Evolutionary conservation across 2,113 vertebrate species (phyloP), one percentile per base, ranked within the genome.

Genomic region (Spizaetus ornatus): DNA sequence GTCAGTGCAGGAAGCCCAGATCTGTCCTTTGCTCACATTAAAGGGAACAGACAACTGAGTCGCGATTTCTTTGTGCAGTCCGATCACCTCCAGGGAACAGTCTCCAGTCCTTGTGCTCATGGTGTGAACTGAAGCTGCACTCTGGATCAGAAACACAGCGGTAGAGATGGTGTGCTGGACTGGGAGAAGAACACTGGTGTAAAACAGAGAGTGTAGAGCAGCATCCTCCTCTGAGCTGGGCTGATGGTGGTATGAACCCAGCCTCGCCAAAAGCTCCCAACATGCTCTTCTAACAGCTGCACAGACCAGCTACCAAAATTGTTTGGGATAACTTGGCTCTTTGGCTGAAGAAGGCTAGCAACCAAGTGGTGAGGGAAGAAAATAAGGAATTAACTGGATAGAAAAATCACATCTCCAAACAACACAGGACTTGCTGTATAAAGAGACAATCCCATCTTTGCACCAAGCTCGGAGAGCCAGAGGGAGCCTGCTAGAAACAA

Each of bases 141-240:
- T 55, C 45, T 17, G 47, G 26, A 12, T 38, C 9, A 21, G 1
- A 1, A 40, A 20, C 1, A 0, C 0, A 1, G n/a, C 11, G 47
- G 43, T 18, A 18, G 40, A 38, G 52, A 47, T 2, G 16, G 20
- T 11, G 13, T 29, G 53, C 38, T 61, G n/a, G 40, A 36, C 34
- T 10, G 1, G 21, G 47, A 42, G 9, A 72, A 66, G 21, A 81
- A 20, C 12, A 2, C 21, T 47, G 48, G 32, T 69, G 18, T 36
- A 32, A 61, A 73, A 22, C 2, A 67, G 16, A 43, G 2, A 23
- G n/a, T 1, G 4, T 10, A 10, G 6, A 69, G 32, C 42, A 91
- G 21, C 55, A 25, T 18, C 43, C 13, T 73, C 23, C 29, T 52
- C 48, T 27, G 47, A 8, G 20, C 26, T 11, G 6, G 0, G 7